Conservation (phyloP, 2,113 vertebrate genomes). For the Phaethornis superciliosus region DNA sequence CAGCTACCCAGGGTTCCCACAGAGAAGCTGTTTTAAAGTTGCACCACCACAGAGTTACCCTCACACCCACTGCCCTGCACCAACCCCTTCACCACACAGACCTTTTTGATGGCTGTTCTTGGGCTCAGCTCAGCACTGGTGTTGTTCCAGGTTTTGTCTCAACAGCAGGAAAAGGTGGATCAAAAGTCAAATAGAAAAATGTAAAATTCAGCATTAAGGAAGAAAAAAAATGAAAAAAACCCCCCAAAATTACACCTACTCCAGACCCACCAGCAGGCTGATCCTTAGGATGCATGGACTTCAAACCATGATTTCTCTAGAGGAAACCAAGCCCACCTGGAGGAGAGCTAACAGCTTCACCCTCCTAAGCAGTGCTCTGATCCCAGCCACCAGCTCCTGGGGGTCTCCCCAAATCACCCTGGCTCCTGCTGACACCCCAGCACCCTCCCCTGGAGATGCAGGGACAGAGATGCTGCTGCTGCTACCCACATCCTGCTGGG, state of each 20-base stretch:
- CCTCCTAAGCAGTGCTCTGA: background rate
- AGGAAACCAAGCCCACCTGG: background rate
- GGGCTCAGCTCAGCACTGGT: background rate
- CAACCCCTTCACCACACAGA: background rate
- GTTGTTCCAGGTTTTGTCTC: background rate
- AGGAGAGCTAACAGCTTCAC: background rate
- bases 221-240: background rate
- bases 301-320: background rate
- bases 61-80: background rate
- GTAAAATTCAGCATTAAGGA: background rate
- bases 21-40: background rate
- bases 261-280: background rate
- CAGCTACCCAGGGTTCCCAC: background rate
- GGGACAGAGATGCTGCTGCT: background rate
- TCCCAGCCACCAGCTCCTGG: background rate
- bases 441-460: background rate
- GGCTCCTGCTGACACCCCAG: background rate
- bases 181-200: background rate
- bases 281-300: background rate
- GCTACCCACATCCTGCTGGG: background rate
- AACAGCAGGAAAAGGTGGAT: background rate
- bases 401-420: background rate
- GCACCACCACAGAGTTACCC: background rate
- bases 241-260: fast-evolving
- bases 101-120: background rate